Conservation (phyloP, 2,888 invertebrate species). For the Lepidocyrtoides sp. region DNA sequence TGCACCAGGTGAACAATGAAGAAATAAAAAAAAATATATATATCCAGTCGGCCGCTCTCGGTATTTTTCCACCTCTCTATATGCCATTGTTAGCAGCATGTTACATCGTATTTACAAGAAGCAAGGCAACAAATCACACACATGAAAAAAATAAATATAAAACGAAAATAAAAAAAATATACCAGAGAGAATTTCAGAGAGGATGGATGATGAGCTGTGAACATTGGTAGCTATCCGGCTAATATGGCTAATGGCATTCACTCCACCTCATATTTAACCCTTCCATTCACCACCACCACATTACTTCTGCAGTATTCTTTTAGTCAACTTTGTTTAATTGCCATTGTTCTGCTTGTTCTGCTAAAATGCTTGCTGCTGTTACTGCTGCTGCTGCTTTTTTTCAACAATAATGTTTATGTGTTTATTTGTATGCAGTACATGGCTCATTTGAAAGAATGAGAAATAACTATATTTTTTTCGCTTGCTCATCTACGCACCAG, state of each 20-base stretch:
- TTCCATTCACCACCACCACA: slow-evolving; percentile 14
- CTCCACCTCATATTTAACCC: slow-evolving; percentile 73
- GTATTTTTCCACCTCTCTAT: not conserved
- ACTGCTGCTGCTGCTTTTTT: not conserved
- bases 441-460: slow-evolving; percentile 57
- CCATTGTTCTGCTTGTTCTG: slow-evolving; percentile 27
- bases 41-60: not conserved
- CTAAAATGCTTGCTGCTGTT: not conserved
- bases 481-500: slow-evolving; percentile 7
- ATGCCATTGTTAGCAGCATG: slow-evolving; percentile 38
- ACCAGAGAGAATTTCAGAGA: not conserved
- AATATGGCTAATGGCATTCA: slow-evolving; percentile 78
- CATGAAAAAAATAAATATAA: slow-evolving; percentile 16
- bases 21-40: slow-evolving; percentile 70
- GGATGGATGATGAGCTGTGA: slow-evolving; percentile 58
- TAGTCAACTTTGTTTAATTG: slow-evolving; percentile 58
- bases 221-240: slow-evolving; percentile 73
- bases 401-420: slow-evolving; percentile 34
- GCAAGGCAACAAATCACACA: slow-evolving; percentile 73
- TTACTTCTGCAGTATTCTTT: slow-evolving; percentile 1
- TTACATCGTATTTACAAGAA: too few relatives aligned
- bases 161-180: slow-evolving; percentile 24
- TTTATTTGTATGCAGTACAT: slow-evolving; percentile 66
- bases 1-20: slow-evolving; percentile 46
- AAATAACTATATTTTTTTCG: slow-evolving; percentile 28